phyloP scores from a whole-genome alignment of 2,797 vertebrate genomes.

The Thunnus albacares region DNA sequence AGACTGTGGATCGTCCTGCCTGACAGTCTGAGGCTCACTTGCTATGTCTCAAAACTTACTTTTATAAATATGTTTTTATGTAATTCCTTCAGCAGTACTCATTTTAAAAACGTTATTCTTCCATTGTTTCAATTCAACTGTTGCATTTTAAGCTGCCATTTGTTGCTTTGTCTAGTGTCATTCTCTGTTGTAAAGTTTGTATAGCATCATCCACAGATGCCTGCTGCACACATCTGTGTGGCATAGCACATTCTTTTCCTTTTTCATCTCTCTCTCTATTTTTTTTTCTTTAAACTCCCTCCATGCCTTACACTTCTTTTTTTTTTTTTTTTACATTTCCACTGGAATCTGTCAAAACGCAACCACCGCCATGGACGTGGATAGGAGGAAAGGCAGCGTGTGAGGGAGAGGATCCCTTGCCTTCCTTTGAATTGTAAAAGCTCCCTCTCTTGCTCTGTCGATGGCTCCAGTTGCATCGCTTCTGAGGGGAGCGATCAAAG shows the following conservation, averaged over 20 bases:
- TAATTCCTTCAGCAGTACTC: no score
- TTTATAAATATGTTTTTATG: slow-evolving; percentile 8
- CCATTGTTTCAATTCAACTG: no score
- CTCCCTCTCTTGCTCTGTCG: slow-evolving; percentile 37
- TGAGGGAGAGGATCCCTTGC: slow-evolving; percentile 28
- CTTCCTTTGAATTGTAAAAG: slow-evolving; percentile 60
- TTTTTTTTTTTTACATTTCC: slow-evolving; percentile 52
- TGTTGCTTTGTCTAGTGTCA: background rate
- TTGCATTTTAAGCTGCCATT: background rate
- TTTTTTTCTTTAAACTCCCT: slow-evolving; percentile 18
- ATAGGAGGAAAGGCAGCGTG: slow-evolving; percentile 16
- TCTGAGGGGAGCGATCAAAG: slow-evolving; percentile 67
- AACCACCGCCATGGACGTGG: slow-evolving; percentile 19
- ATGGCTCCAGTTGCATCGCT: slow-evolving; percentile 39
- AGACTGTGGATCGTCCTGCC: background rate
- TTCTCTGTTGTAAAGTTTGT: background rate
- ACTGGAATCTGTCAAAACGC: slow-evolving; percentile 63
- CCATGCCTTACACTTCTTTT: slow-evolving; percentile 27
- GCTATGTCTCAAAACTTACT: background rate
- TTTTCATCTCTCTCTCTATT: slow-evolving; percentile 7
- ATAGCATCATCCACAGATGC: slow-evolving; percentile 5
- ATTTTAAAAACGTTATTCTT: no score
- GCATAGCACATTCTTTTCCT: slow-evolving; percentile 3
- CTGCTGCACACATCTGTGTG: background rate
- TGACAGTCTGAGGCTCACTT: background rate